phyloP scores from a whole-genome alignment of 1,140 invertebrate genomes.

The Dendroctonus ponderosae region DNA sequence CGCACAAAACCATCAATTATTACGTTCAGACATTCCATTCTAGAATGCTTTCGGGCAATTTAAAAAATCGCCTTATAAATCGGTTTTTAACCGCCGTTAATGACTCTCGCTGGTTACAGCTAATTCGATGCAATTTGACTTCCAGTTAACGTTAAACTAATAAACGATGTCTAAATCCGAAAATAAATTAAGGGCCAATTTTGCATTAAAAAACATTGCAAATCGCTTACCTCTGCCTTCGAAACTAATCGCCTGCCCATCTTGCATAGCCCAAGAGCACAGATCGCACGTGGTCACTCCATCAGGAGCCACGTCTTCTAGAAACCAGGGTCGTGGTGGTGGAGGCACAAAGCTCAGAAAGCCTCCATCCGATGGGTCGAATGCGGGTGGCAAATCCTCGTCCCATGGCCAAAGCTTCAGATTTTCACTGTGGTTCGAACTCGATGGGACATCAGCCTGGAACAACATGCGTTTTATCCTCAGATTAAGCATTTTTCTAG shows the following conservation, averaged over 20 bases:
- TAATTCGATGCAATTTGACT: too few relatives aligned
- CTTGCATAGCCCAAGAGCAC: slow-evolving; percentile 63
- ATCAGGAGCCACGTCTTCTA: slow-evolving; percentile 60
- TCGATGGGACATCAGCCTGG: slow-evolving; percentile 12
- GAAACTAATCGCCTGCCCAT: slow-evolving; percentile 8
- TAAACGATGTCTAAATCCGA: too few relatives aligned
- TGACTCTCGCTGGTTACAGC: too few relatives aligned
- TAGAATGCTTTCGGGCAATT: background rate
- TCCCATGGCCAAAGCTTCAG: background rate
- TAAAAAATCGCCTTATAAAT: too few relatives aligned
- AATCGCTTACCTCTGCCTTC: slow-evolving; percentile 25
- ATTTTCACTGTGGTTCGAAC: slow-evolving; percentile 2
- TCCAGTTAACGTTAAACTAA: too few relatives aligned
- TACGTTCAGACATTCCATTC: background rate
- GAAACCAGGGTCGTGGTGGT: slow-evolving; percentile 63
- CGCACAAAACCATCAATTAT: slow-evolving; percentile 2
- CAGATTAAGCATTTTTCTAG: too few relatives aligned
- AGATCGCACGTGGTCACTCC: slow-evolving; percentile 71
- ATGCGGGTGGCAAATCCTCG: background rate
- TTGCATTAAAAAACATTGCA: background rate
- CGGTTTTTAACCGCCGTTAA: too few relatives aligned
- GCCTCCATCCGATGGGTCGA: slow-evolving; percentile 55
- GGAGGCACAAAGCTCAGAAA: slow-evolving; percentile 69
- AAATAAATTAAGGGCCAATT: too few relatives aligned
- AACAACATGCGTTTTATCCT: slow-evolving; percentile 3